These are phyloP conservation scores for Lindbergichthys nudifrons DNA, from an alignment of 2,797 vertebrate genomes.

Conservation along the genomic window DNA sequence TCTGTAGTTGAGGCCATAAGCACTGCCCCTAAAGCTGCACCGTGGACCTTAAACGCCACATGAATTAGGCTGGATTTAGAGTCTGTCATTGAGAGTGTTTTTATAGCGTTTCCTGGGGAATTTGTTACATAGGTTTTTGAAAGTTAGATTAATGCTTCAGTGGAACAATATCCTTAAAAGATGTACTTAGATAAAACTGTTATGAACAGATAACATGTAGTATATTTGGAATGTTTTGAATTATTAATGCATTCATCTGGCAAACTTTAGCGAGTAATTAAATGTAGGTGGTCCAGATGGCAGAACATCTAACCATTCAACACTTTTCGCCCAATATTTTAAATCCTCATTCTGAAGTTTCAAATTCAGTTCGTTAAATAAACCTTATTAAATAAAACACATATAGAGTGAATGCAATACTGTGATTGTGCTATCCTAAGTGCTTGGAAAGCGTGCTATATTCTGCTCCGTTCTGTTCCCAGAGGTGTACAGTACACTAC, in stretches of 20 bases:
- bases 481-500: slow-evolving; percentile 32
- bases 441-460: slow-evolving; percentile 42
- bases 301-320: neutral
- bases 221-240: neutral
- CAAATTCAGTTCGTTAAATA: neutral
- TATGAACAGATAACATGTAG: neutral
- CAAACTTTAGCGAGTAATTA: neutral
- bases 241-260: slow-evolving; percentile 8
- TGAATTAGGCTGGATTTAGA: slow-evolving; percentile 10
- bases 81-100: slow-evolving; percentile 26
- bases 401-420: slow-evolving; percentile 1
- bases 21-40: slow-evolving; percentile 25
- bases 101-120: slow-evolving; percentile 10
- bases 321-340: neutral
- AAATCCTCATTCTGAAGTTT: slow-evolving; percentile 4
- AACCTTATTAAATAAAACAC: neutral
- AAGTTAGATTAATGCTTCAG: neutral
- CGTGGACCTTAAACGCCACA: slow-evolving; percentile 27
- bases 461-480: slow-evolving; percentile 19
- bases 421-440: slow-evolving; percentile 9
- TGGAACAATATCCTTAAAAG: neutral
- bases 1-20: slow-evolving; percentile 31
- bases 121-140: neutral
- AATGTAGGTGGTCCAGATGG: slow-evolving; percentile 8
- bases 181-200: neutral